Evolutionary conservation across 2,888 invertebrate species (phyloP).

Genomic region (Agrotis puta): DNA sequence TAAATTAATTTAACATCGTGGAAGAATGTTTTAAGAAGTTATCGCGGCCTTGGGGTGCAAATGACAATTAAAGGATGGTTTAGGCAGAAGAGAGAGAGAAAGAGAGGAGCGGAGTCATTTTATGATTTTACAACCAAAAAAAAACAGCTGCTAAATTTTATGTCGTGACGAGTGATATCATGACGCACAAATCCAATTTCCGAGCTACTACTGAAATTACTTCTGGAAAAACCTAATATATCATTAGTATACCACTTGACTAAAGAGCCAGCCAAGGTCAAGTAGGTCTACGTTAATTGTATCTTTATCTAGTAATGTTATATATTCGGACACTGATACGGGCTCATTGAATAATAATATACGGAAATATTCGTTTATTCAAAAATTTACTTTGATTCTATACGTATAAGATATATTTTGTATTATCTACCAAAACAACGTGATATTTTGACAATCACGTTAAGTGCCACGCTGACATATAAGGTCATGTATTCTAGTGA

Average conservation of each 20-base stretch:
- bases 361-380: background rate
- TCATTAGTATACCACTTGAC: background rate
- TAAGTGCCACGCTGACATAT: background rate
- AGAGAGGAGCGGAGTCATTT: too few species aligned
- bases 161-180: too few species aligned
- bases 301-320: background rate
- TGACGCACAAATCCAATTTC: too few species aligned
- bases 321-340: background rate
- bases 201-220: too few species aligned
- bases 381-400: background rate
- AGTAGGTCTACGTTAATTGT: background rate
- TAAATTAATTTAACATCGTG: too few species aligned
- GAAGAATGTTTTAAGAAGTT: too few species aligned
- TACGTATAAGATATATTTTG: background rate
- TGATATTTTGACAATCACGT: background rate
- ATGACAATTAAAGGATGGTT: too few species aligned
- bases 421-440: background rate
- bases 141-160: too few species aligned
- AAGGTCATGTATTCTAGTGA: constrained; percentile 5
- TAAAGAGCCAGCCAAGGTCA: background rate
- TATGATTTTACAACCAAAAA: too few species aligned
- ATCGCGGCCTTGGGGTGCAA: too few species aligned
- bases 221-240: too few species aligned
- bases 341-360: background rate
- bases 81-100: too few species aligned